Evolutionary conservation across 2,113 vertebrate species (phyloP), one percentile per base, ranked within the genome.

Genomic region (Oreochromis niloticus): DNA sequence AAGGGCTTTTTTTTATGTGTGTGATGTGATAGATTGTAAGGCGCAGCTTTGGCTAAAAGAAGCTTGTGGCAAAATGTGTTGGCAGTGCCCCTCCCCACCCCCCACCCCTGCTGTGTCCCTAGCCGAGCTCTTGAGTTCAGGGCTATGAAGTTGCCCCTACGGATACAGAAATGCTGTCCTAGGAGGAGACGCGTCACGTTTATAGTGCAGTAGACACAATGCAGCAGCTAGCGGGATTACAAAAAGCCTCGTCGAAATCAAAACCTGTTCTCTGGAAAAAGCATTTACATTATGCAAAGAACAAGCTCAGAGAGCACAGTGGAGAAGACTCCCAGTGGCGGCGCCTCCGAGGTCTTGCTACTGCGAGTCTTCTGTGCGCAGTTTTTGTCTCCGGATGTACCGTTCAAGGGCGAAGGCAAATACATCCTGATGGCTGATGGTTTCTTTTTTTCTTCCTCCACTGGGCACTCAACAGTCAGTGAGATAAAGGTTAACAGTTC

Each of bases 21-120:
- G 61, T 22, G 39, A 41, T 86, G 57, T 57, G 50, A 90, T 66
- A 91, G 93, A 94, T 92, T 95, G 89, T 94, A 93, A 95, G 91
- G 93, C 84, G 89, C 91, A 85, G 91, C 93, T 95, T 95, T 95
- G 92, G 92, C 92, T 87, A 91, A 89, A 94, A 81, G 48, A 89
- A 91, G 91, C 86, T 85, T 86, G 86, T 88, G 83, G 89, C 87
- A 66, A 90, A 89, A 91, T 85, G 66, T 85, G 71, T 88, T 80
- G 92, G 91, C 87, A 90, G 91, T 91, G 88, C 89, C 81, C 63
- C 79, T 9, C 81, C 78, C 81, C 86, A 19, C 84, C 56, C 39
- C 57, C 66, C 36, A 2, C 6, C 52, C 34, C 57, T 6, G 27
- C 9, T 48, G 4, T 59, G 84, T 24, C 71, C 68, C 59, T 46